Percentiles rank a stretch among this genome's conserved stretches.
Conservation (phyloP, 2,888 invertebrate genomes). For the Lasioglossum zephyrum region DNA sequence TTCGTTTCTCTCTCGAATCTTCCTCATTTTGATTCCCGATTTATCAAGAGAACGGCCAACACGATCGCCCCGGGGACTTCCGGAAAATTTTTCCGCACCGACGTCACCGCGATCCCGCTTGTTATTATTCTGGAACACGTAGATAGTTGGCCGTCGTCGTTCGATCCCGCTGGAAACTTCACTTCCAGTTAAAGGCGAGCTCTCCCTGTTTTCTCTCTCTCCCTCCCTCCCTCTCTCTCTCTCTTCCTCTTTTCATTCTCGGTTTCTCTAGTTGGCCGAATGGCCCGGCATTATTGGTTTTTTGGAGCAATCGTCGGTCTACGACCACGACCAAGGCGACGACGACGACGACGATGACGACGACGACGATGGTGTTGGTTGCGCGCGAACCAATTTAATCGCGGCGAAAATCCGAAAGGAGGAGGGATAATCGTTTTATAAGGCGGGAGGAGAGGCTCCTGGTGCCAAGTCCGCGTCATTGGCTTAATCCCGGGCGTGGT, state of each 20-base stretch:
- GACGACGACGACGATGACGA: background rate
- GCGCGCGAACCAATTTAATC: slow-evolving; percentile 16
- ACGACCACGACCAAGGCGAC: background rate
- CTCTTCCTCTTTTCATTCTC: background rate
- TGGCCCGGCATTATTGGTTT: slow-evolving; percentile 2
- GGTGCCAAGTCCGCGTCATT: slow-evolving; percentile 58
- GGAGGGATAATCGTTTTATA: slow-evolving; percentile 53
- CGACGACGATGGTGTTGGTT: background rate
- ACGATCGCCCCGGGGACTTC: slow-evolving; percentile 31
- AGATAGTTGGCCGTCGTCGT: background rate
- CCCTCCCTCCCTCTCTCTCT: background rate
- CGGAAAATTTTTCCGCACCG: slow-evolving; percentile 27
- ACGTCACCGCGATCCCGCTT: slow-evolving; percentile 34
- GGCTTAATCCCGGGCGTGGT: slow-evolving; percentile 74
- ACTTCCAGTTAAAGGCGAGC: background rate
- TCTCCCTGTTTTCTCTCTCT: background rate
- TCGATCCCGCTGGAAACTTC: background rate
- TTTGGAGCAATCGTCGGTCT: slow-evolving; percentile 2
- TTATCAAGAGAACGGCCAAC: slow-evolving; percentile 52
- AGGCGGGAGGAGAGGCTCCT: slow-evolving; percentile 43
- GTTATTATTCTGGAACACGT: slow-evolving; percentile 19
- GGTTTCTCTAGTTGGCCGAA: background rate
- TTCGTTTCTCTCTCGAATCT: slow-evolving; percentile 61
- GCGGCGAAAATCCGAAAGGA: slow-evolving; percentile 23
- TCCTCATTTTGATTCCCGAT: slow-evolving; percentile 56